phyloP scores from a whole-genome alignment of 1,140 invertebrate species.

The Tetranychus urticae region DNA sequence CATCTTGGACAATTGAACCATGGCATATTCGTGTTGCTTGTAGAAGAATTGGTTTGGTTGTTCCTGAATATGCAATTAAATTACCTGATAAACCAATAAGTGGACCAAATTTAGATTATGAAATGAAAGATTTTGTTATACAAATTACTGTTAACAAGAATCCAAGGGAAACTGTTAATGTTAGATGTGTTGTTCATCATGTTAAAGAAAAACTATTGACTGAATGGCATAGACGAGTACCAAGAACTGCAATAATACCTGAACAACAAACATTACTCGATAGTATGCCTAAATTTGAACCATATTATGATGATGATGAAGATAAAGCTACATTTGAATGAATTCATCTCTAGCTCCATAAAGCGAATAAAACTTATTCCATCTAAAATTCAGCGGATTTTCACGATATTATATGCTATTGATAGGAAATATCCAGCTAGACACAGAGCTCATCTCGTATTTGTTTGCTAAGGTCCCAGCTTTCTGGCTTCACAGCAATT shows the following conservation, averaged over 20 bases:
- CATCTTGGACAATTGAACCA: constrained; percentile 51
- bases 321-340: too few species aligned
- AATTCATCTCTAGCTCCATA: too few species aligned
- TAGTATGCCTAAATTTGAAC: not conserved
- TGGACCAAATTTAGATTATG: constrained; percentile 46
- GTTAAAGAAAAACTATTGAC: not conserved
- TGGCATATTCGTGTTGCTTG: constrained; percentile 50
- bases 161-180: constrained; percentile 19
- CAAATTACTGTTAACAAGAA: constrained; percentile 42
- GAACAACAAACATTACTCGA: not conserved
- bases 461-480: too few species aligned
- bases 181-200: constrained; percentile 21
- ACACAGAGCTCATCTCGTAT: too few species aligned
- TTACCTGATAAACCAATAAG: constrained; percentile 42
- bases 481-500: too few species aligned
- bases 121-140: constrained; percentile 54
- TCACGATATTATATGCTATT: too few species aligned
- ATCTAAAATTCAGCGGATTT: too few species aligned
- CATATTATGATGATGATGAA: not conserved
- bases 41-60: constrained; percentile 35
- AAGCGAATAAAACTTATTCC: too few species aligned
- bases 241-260: not conserved
- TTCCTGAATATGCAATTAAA: constrained; percentile 40
- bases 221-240: not conserved
- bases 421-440: too few species aligned